phyloP scores from a whole-genome alignment of 2,113 vertebrate genomes.

The Daubentonia madagascariensis region DNA sequence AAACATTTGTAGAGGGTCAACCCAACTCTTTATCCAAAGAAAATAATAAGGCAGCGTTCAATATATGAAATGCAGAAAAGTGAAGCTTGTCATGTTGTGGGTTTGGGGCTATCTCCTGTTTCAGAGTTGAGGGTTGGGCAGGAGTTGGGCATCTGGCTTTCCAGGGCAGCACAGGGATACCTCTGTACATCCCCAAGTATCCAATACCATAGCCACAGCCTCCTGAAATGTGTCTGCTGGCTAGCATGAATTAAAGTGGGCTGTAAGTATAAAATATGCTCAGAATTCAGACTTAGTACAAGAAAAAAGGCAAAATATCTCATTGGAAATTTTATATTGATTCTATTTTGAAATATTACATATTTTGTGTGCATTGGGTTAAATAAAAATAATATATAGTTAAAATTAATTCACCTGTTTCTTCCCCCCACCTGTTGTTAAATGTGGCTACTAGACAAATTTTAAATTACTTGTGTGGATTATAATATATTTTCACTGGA shows the following conservation, averaged over 20 bases:
- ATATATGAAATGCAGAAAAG: neutral
- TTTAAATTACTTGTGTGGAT: neutral
- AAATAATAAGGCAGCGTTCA: neutral
- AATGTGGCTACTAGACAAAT: neutral
- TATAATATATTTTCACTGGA: neutral
- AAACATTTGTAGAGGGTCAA: neutral
- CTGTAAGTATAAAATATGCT: neutral
- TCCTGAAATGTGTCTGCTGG: neutral
- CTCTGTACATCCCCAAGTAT: rapidly evolving
- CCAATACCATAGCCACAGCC: rapidly evolving
- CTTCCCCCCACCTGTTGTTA: no score
- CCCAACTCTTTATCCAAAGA: neutral
- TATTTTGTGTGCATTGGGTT: neutral
- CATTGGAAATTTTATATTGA: neutral
- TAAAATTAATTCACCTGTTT: neutral
- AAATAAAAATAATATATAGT: neutral
- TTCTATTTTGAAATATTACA: neutral
- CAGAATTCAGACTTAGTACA: neutral
- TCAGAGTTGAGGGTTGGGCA: rapidly evolving
- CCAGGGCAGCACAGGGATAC: no score
- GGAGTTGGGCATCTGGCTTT: no score
- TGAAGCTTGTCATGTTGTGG: neutral
- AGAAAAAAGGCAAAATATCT: neutral
- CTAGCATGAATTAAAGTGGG: neutral
- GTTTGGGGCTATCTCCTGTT: neutral